These are phyloP conservation scores for Ammodytes marinus DNA, from an alignment of 2,113 vertebrate genomes.

Conservation along the genomic window DNA sequence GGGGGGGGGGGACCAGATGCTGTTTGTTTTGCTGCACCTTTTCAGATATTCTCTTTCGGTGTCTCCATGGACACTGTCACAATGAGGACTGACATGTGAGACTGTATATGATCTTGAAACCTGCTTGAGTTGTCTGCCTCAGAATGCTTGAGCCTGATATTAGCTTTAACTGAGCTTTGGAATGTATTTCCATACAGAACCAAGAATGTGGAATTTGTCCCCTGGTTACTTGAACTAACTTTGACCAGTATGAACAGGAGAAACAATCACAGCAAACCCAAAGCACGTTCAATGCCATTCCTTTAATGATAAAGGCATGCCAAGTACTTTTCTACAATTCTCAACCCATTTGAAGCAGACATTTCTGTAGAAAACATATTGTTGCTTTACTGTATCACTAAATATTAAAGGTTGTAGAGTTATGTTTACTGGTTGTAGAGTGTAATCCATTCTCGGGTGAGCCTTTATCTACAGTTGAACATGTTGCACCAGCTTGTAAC, in stretches of 20 bases:
- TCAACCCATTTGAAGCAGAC: background rate
- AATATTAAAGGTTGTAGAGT: background rate
- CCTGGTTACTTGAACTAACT: background rate
- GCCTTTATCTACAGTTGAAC: background rate
- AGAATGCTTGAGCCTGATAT: background rate
- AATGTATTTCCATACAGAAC: background rate
- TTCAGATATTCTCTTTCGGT: background rate
- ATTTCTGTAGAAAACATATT: background rate
- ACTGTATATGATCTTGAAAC: too few relatives aligned
- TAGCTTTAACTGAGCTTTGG: background rate
- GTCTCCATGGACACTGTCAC: background rate
- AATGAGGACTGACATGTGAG: background rate
- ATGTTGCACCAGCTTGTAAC: background rate
- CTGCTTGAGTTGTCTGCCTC: background rate
- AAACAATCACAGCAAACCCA: background rate
- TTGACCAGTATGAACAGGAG: background rate
- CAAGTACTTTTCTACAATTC: background rate
- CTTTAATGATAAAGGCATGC: background rate
- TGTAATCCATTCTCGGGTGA: background rate
- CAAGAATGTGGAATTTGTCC: background rate
- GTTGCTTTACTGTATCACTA: too few relatives aligned
- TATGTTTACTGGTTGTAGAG: background rate
- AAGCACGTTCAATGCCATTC: background rate
- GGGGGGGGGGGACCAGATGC: too few relatives aligned
- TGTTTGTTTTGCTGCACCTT: background rate